Base-by-base conservation (phyloP, 1,140 invertebrate species). In the Anthonomus grandis region DNA sequence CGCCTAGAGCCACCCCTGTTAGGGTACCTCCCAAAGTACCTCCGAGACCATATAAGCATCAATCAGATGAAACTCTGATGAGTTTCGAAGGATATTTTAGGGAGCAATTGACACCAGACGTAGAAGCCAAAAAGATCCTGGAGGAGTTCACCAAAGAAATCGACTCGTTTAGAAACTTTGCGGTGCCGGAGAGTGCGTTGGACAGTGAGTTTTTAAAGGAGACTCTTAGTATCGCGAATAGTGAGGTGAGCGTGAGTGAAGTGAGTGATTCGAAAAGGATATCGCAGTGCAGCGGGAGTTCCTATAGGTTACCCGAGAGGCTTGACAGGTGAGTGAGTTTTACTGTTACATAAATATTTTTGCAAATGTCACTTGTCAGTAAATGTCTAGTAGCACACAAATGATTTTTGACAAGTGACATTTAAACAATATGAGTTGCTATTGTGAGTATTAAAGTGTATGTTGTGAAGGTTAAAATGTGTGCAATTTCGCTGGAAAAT, bases 131-230 rank as follows among this genome's bases (percentile, higher is more conserved):
- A 39, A 49, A 51, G 17, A 65, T 65, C n/a, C 38, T 65, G 2
- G 57, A 60, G 5, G 57, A 38, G 0, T 65, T 65, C 31, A 57
- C 50, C 18, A 63, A 60, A 39, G 41, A 63, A 47, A 63, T 65
- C 17, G 59, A 44, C 5, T 57, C 63, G n/a, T 65, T 57, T 49
- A 60, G 63, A 38, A 58, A 61, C 27, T 65, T 65, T 34, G 57
- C 59, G 27, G 39, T 65, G 18, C 50, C 60, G 4, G 27, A 18
- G 0, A 45, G 60, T 23, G 63, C 60, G 10, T 24, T 65, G 34
- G 39, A 65, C 17, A 60, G 57, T 56, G 63, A 65, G 8, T 63
- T 65, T 50, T 59, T 64, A 25, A 64, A 62, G 41, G 31, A 62
- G 24, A 64, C 60, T 50, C 52, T 65, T 18, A 18, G 45, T 31